Evolutionary conservation across 2,113 vertebrate species (phyloP), one percentile per base, ranked within the genome.

Genomic region (Solenodon paradoxus): DNA sequence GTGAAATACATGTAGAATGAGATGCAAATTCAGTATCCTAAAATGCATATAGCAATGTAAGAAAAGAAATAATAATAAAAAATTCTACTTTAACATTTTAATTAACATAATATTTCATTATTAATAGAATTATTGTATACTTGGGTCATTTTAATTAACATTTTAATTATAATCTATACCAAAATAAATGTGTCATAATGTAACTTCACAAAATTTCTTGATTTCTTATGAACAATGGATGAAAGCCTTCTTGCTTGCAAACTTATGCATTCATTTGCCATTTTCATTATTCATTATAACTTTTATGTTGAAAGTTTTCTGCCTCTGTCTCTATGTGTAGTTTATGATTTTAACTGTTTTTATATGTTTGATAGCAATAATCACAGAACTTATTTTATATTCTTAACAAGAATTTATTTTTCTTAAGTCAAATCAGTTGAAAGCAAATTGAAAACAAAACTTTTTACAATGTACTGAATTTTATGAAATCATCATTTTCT

Each of bases 401-500:
- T 85, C 51, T 92, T 63, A 28, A 28, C 19, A 78, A 53, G 12
- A 74, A 16, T 59, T 89, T 75, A 59, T 79, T 95, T 92, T 88
- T 84, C 51, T 64, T 51, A 78, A 81, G 30, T 89, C 68, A 86
- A 64, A 7, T 7, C 45, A 49, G 26, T 47, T 95, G 57, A 75
- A 35, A 93, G 53, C 61, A 95, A 95, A 81, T 85, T 81, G 26
- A 57, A 87, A 94, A 86, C 38, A 82, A 42, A 40, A 12, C 24
- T 72, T 86, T 79, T 94, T 24, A 87, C 26, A 88, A 38, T 40
- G 38, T 49, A 53, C 35, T 85, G 0, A 68, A 51, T 87, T 87
- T 96, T 89, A 72, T 95, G 84, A 95, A 84, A 64, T 5, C 83
- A 95, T 93, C 13, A 80, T 35, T 92, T 82, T 79, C 6, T 22